Base-by-base conservation (phyloP, 2,797 vertebrate genomes). In the Enteromius mattozi region DNA sequence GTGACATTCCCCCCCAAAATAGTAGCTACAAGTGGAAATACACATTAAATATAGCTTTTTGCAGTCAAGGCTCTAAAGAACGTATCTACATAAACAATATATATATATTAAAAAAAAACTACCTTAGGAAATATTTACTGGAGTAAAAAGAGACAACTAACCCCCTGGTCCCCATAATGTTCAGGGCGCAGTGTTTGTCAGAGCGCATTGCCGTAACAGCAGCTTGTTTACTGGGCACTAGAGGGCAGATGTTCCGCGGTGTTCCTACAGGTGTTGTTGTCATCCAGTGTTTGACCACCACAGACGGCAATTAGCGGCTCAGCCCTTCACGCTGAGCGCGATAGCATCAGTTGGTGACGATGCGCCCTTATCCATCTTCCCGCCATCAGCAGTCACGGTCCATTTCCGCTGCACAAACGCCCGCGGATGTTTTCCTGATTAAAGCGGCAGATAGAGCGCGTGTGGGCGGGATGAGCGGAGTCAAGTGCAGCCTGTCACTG, bases 391-490 rank as follows among this genome's bases (percentile, higher is more conserved):
- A 21, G 86, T 88, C 90, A 89, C 77, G 91, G 90, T 91, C 88
- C 91, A 91, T 92, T 92, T 93, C 90, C 92, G 84, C 78, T 92
- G 83, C 88, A 90, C 89, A 91, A 91, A 91, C 87, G 87, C 86
- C 75, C 77, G 4, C 80, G 87, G 83, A 88, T 90, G 91, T 91
- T 91, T 90, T 89, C 77, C 77, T 92, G 92, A 94, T 94, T 90
- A 91, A 89, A 92, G 80, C 78, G 89, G 87, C 84, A 82, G 91
- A 93, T 93, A 91, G 79, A 65, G 68, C 42, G 30, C 66, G 27
- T 40, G 75, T 24, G 80, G 81, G 66, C 84, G 85, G 80, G 80
- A 86, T 85, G 86, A 89, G 88, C 87, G 54, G 74, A 49, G 86
- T 82, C 88, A 89, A 87, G 79, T 86, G 86, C 74, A 87, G 82